Conservation (phyloP, 2,797 vertebrate species). For the Trachurus trachurus region DNA sequence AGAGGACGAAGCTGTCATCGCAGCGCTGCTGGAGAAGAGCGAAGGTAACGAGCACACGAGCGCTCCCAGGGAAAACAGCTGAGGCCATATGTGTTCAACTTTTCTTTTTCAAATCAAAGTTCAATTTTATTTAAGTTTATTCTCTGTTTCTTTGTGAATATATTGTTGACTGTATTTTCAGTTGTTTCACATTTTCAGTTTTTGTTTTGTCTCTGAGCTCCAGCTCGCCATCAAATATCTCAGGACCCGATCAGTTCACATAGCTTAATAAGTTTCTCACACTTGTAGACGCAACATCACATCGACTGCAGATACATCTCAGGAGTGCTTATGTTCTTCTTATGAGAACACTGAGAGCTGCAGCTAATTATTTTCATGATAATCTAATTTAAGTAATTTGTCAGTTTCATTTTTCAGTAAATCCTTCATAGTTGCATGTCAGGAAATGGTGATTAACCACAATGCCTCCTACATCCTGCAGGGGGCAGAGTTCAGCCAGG, state of each 20-base stretch:
- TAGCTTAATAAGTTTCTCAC: no score
- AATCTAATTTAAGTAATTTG: background rate
- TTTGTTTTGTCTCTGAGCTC: background rate
- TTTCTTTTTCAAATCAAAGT: background rate
- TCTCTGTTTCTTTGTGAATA: no score
- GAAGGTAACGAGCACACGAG: constrained; percentile 86
- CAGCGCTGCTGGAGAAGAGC: constrained; percentile 94
- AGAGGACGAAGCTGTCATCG: constrained; percentile 96
- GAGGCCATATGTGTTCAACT: background rate
- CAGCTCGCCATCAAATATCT: no score
- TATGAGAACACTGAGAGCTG: background rate
- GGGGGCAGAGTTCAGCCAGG: no score
- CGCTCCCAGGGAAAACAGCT: background rate
- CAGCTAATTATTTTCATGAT: background rate
- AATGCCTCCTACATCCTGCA: no score
- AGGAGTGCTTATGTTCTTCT: no score
- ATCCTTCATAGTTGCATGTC: background rate
- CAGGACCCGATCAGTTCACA: background rate
- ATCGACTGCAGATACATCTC: no score
- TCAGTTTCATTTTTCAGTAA: background rate
- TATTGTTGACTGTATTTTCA: no score
- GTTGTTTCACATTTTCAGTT: background rate
- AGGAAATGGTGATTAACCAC: no score
- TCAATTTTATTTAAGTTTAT: background rate
- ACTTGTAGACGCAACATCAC: no score